phyloP scores from a whole-genome alignment of 2,113 vertebrate genomes.

The Chionis minor region DNA sequence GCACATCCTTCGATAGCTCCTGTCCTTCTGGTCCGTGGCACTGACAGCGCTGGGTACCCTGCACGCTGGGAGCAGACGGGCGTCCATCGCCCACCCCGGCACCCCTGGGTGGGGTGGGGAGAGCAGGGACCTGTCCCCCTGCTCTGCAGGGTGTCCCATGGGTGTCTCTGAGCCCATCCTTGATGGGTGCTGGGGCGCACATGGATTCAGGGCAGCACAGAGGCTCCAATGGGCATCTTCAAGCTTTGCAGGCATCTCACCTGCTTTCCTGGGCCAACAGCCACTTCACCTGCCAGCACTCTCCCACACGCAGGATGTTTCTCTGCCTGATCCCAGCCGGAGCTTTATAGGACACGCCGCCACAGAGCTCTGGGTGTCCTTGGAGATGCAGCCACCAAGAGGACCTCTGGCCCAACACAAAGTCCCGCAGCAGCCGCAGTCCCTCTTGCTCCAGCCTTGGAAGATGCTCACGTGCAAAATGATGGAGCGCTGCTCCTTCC shows the following conservation, averaged over 20 bases:
- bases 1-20: not conserved
- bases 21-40: not conserved
- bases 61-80: not conserved
- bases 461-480: rapidly evolving
- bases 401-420: not conserved
- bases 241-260: not conserved
- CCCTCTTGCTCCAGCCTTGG: not conserved
- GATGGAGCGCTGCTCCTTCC: not conserved
- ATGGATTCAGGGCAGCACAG: not conserved
- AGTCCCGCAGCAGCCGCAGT: not conserved
- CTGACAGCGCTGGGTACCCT: not conserved
- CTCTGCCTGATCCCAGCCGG: not conserved
- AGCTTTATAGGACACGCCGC: not conserved
- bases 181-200: not conserved
- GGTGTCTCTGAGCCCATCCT: not conserved
- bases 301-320: rapidly evolving
- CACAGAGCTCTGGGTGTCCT: not conserved
- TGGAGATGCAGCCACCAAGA: rapidly evolving
- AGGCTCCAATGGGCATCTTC: not conserved
- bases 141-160: not conserved
- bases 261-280: not conserved
- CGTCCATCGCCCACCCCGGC: not conserved
- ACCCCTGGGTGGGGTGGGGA: not conserved
- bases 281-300: not conserved
- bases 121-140: rapidly evolving